Percentiles rank a stretch among this genome's conserved stretches.
Conservation (phyloP, 37 sponge, comb jelly and placozoan genomes). For the Ianthella basta region DNA sequence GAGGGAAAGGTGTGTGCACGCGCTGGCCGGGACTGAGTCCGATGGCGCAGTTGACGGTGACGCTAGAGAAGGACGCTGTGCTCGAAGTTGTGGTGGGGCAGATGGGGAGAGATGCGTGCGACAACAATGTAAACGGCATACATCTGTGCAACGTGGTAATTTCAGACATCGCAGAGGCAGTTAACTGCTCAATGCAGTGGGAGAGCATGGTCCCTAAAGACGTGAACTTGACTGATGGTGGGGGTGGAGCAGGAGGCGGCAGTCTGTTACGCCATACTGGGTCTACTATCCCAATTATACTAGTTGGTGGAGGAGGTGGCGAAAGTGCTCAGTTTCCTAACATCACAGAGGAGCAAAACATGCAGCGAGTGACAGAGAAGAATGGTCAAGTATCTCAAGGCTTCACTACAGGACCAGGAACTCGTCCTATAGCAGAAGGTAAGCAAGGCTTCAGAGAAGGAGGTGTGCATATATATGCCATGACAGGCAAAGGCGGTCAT, state of each 20-base stretch:
- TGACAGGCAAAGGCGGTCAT: too few relatives aligned
- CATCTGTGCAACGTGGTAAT: background rate
- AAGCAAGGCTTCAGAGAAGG: too few relatives aligned
- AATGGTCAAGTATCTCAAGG: background rate
- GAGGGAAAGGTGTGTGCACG: slow-evolving; percentile 63
- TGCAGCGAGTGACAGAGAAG: background rate
- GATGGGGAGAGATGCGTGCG: slow-evolving; percentile 53
- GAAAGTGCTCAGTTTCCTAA: background rate
- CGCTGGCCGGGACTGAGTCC: slow-evolving; percentile 28
- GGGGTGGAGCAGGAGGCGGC: slow-evolving; percentile 67
- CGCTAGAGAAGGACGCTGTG: slow-evolving; percentile 10
- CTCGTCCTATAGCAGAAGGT: too few relatives aligned
- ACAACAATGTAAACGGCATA: background rate
- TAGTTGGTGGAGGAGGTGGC: slow-evolving; percentile 63
- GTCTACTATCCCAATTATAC: slow-evolving; percentile 13
- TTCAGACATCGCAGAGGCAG: slow-evolving; percentile 3
- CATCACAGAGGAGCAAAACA: background rate
- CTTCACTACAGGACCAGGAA: too few relatives aligned
- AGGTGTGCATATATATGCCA: too few relatives aligned
- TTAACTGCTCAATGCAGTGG: slow-evolving; percentile 8
- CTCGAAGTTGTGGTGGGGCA: slow-evolving; percentile 56
- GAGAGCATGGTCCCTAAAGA: background rate
- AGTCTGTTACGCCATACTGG: slow-evolving; percentile 38
- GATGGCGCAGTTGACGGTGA: background rate
- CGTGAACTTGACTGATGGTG: slow-evolving; percentile 12